Base-by-base conservation (phyloP, 2,888 invertebrate genomes). In the Dasypolia templi region DNA sequence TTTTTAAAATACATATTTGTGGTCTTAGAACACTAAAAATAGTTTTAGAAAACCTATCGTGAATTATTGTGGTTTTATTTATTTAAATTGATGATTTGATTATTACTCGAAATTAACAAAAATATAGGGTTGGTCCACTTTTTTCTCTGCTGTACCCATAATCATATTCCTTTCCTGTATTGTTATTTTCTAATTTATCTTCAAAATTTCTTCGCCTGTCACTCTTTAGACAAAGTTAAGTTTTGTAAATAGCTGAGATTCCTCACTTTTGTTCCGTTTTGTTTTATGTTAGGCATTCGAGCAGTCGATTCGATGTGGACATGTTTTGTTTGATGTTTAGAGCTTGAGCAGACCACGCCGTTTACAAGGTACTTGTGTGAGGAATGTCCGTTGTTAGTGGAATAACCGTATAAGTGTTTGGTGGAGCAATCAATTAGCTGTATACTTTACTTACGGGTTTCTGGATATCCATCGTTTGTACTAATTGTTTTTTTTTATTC, bases 201-300 rank as follows among this genome's bases (percentile, higher is more conserved):
- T 88, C 82, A 78, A 84, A 86, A 86, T 88, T 91, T 92, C 85
- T 89, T 88, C 92, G 93, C 87, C 80, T 93, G 94, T 93, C 92
- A 84, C 72, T 86, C 81, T 55, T 58, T 35, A 39, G 63, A 72
- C 62, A 29, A 69, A 53, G 72, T 53, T 59, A 62, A 85, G 35
- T 72, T 77, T 87, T 61, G 77, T 86, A 73, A 84, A 87, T 84
- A 75, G 70, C 77, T 73, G 35, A 77, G 70, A 88, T 86, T 86
- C 86, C 76, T 83, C 35, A 56, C 64, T 63, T 78, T 87, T 77
- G 77, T 86, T 22, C 62, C 19, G 80, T 58, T 79, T 86, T 87
- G 87, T 88, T 89, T 86, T 70, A 75, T 83, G 81, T 81, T 86
- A 74, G 46, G 79, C 84, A 80, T 83, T 86, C 68, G 83, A 69